Conservation (phyloP, 2,888 invertebrate species). For the Phrixothrix hirtus region DNA sequence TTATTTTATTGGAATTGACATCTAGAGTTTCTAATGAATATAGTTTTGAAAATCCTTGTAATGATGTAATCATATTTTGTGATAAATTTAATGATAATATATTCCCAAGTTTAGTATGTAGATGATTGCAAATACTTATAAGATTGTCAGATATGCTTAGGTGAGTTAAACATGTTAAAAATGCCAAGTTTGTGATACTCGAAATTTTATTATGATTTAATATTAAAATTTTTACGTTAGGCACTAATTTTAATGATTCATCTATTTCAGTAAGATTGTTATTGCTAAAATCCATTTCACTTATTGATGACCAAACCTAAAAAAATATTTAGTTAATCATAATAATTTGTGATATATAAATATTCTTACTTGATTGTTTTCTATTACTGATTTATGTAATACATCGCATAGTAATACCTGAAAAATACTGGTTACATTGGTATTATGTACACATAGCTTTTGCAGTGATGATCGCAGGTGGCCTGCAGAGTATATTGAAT, state of each 20-base stretch:
- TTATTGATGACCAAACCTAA: constrained; percentile 72
- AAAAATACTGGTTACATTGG: constrained; percentile 69
- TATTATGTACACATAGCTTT: constrained; percentile 67
- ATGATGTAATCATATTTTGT: constrained; percentile 76
- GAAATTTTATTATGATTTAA: constrained; percentile 79
- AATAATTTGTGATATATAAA: no score
- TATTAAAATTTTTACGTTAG: constrained; percentile 70
- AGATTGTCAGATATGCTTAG: constrained; percentile 82
- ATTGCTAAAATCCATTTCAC: constrained; percentile 74
- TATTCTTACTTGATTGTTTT: constrained; percentile 50
- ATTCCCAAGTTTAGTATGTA: constrained; percentile 87
- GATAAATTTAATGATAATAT: constrained; percentile 83
- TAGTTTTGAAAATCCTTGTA: constrained; percentile 77
- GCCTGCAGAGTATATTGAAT: constrained; percentile 66
- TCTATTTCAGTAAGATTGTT: constrained; percentile 80
- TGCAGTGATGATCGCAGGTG: constrained; percentile 66
- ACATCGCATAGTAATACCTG: constrained; percentile 85
- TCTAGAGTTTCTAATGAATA: constrained; percentile 86
- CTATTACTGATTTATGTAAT: constrained; percentile 67
- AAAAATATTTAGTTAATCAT: constrained; percentile 37
- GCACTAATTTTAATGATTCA: constrained; percentile 76
- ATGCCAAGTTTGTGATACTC: constrained; percentile 75
- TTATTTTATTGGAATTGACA: constrained; percentile 83
- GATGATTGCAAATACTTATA: constrained; percentile 70
- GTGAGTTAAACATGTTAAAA: constrained; percentile 73